Evolutionary conservation across 2,888 invertebrate genomes (phyloP).

Genomic region (Drosophila meridiana): DNA sequence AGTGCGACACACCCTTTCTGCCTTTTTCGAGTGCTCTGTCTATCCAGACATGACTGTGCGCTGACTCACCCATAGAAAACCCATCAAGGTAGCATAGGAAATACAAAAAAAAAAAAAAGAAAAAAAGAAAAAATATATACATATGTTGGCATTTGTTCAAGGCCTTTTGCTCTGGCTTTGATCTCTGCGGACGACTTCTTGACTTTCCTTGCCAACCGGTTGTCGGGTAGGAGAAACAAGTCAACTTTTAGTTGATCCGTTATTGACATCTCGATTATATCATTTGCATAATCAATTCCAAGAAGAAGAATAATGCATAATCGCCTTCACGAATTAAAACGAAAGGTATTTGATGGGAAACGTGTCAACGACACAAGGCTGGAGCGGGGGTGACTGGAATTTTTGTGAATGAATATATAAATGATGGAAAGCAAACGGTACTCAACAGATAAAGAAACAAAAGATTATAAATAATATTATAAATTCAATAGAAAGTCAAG

Average conservation of each 20-base stretch:
- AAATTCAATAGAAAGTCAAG: background rate
- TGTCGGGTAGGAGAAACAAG: slow-evolving; percentile 10
- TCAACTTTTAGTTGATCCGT: slow-evolving; percentile 23
- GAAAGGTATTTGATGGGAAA: background rate
- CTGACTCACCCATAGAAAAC: slow-evolving; percentile 42
- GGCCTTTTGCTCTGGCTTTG: slow-evolving; percentile 46
- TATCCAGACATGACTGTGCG: slow-evolving; percentile 8
- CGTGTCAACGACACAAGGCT: background rate
- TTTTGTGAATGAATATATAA: background rate
- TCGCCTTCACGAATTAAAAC: background rate
- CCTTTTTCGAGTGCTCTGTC: background rate
- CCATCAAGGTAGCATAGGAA: slow-evolving; percentile 24
- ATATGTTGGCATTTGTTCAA: slow-evolving; percentile 58
- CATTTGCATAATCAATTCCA: slow-evolving; percentile 11
- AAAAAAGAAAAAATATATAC: background rate
- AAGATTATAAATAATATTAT: background rate
- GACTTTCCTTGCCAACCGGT: slow-evolving; percentile 44
- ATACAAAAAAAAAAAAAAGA: background rate
- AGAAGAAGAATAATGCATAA: background rate
- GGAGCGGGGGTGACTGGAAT: background rate
- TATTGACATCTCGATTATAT: slow-evolving; percentile 26
- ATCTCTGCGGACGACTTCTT: slow-evolving; percentile 30
- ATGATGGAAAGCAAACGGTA: background rate
- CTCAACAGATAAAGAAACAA: slow-evolving; percentile 11
- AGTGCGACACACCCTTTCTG: slow-evolving; percentile 29